These are phyloP conservation scores for Tachypleus tridentatus DNA, from an alignment of 1,140 invertebrate species.

Conservation along the genomic window DNA sequence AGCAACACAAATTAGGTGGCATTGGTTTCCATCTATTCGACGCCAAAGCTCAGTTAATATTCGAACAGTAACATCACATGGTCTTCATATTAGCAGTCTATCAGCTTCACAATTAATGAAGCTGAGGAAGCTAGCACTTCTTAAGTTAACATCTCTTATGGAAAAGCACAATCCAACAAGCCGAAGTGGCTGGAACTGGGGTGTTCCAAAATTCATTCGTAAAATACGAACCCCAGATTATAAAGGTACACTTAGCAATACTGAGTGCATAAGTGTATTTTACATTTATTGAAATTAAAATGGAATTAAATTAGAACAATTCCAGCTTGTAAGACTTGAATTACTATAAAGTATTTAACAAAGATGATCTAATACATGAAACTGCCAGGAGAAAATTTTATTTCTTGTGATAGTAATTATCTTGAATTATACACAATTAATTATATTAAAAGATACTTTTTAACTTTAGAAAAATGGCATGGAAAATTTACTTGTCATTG, in stretches of 20 bases:
- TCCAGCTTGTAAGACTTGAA: too few relatives aligned
- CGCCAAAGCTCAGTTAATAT: constrained; percentile 1
- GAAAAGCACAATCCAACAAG: constrained; percentile 83
- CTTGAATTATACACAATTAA: too few relatives aligned
- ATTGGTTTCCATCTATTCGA: constrained; percentile 11
- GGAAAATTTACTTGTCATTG: too few relatives aligned
- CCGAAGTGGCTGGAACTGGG: constrained; percentile 75
- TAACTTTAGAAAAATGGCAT: too few relatives aligned
- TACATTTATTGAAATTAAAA: too few relatives aligned
- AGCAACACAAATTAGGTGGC: constrained; percentile 14
- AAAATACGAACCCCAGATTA: constrained; percentile 83
- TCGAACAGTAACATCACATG: not conserved
- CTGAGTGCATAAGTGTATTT: too few relatives aligned
- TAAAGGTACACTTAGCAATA: constrained; percentile 44
- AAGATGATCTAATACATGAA: too few relatives aligned
- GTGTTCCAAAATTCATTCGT: constrained; percentile 78
- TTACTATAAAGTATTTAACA: too few relatives aligned
- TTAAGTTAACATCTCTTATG: constrained; percentile 81
- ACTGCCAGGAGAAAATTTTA: too few relatives aligned
- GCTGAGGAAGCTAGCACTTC: constrained; percentile 66
- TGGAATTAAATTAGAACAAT: too few relatives aligned
- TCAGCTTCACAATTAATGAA: constrained; percentile 45
- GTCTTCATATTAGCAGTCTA: constrained; percentile 8
- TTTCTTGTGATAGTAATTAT: too few relatives aligned
- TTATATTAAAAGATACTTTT: too few relatives aligned